Evolutionary conservation across 2,113 vertebrate genomes (phyloP), one percentile per base, ranked within the genome.

Genomic region (Pao palembangensis): DNA sequence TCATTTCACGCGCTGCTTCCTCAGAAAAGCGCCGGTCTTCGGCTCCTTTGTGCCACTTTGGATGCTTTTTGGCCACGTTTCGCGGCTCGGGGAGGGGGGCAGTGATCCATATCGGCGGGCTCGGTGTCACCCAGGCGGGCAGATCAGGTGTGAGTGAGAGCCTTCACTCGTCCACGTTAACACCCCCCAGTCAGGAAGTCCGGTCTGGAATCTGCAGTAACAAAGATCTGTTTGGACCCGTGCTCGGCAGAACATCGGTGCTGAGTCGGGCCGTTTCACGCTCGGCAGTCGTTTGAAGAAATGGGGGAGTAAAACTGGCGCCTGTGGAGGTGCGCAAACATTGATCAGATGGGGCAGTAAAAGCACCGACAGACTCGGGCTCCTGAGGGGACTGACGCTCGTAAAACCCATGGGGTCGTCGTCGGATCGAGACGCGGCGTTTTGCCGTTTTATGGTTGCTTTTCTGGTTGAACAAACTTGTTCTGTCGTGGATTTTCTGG

Each of bases 131-230:
- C 5, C 16, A 48, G 73, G 43, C 75, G 56, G 73, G 43, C 75
- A 55, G 67, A 76, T 71, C 73, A 79, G 76, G 80, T 82, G 76
- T 28, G 25, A 5, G 25, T 7, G 25, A 28, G 25, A 28, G 25
- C 25, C 25, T 6, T 28, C 25, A 28, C 25, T 28, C 25, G 6
- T 28, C 25, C 25, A 28, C 6, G 25, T 28, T 28, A 28, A 28
- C 25, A 28, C 25, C 25, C 4, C 25, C 25, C 25, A 28, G 25
- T 43, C 41, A 55, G 53, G 53, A 19, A 2, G 18, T 52, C 48
- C 23, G 19, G 44, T n/a, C 21, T 64, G 6, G 11, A 16, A 47
- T 28, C 57, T 21, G 58, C 43, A 42, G 70, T 56, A 43, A 43
- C 13, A 43, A 11, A 43, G 41, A 43, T 43, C 42, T 41, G 25